These are phyloP conservation scores for Watsonalla binaria DNA, from an alignment of 2,888 invertebrate genomes.

Conservation along the genomic window DNA sequence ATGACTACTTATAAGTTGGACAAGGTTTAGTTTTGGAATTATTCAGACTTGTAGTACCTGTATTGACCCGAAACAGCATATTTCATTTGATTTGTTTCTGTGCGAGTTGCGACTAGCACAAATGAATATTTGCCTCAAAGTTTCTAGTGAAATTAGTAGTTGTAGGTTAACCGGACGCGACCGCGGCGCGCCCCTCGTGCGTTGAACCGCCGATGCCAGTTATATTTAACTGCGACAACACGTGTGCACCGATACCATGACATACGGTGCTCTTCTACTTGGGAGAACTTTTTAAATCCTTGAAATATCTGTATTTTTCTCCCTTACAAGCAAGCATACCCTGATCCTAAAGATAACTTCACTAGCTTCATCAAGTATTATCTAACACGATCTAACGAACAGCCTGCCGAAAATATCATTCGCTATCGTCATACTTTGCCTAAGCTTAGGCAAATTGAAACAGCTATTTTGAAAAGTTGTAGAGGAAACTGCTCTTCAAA, in stretches of 20 bases:
- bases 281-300: constrained; percentile 41
- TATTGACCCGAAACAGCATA: too few species aligned
- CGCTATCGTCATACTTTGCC: constrained; percentile 29
- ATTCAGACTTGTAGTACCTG: too few species aligned
- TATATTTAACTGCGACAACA: constrained; percentile 75
- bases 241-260: constrained; percentile 56
- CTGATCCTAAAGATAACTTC: neutral
- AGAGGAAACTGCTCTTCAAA: constrained; percentile 38
- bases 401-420: constrained; percentile 17
- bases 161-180: constrained; percentile 63
- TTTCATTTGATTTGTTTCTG: too few species aligned
- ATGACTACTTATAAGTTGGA: too few species aligned
- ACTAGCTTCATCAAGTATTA: constrained; percentile 8
- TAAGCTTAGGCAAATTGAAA: constrained; percentile 31
- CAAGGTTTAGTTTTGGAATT: too few species aligned
- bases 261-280: constrained; percentile 53
- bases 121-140: neutral
- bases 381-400: constrained; percentile 13
- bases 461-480: constrained; percentile 33
- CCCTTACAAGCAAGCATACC: neutral
- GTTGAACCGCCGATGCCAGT: constrained; percentile 60
- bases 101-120: neutral
- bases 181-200: constrained; percentile 58
- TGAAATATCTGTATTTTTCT: constrained; percentile 27
- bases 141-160: constrained; percentile 24